These are phyloP conservation scores for Lithobates pipiens DNA, from an alignment of 2,797 vertebrate species.

Conservation along the genomic window DNA sequence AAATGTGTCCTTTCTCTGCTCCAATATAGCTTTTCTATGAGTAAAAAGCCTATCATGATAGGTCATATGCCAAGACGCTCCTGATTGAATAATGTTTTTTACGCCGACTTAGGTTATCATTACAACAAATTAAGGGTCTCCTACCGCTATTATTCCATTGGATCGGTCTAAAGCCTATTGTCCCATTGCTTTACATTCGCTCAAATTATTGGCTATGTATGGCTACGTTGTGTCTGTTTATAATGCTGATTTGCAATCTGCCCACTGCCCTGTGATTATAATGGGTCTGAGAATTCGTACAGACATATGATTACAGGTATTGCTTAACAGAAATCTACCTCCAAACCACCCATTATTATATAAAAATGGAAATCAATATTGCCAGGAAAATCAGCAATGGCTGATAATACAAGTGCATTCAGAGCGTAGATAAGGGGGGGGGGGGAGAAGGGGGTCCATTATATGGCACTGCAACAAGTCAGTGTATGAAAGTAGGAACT, in stretches of 20 bases:
- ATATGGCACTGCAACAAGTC: no score
- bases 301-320: conserved; percentile 26
- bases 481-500: no score
- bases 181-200: background rate
- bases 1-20: no score
- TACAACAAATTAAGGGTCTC: background rate
- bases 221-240: conserved; percentile 1
- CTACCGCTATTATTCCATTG: background rate
- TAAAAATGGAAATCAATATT: conserved; percentile 11
- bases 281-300: no score
- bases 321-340: background rate
- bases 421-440: no score
- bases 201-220: background rate
- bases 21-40: no score
- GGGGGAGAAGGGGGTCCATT: no score
- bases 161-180: background rate
- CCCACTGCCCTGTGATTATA: background rate
- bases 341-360: conserved; percentile 4
- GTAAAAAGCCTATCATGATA: no score
- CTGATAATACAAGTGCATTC: background rate
- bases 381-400: background rate
- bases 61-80: no score
- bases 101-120: background rate
- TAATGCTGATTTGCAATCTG: background rate
- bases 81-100: background rate